Evolutionary conservation across 2,113 vertebrate species (phyloP).

Genomic region (Calidris pygmaea): DNA sequence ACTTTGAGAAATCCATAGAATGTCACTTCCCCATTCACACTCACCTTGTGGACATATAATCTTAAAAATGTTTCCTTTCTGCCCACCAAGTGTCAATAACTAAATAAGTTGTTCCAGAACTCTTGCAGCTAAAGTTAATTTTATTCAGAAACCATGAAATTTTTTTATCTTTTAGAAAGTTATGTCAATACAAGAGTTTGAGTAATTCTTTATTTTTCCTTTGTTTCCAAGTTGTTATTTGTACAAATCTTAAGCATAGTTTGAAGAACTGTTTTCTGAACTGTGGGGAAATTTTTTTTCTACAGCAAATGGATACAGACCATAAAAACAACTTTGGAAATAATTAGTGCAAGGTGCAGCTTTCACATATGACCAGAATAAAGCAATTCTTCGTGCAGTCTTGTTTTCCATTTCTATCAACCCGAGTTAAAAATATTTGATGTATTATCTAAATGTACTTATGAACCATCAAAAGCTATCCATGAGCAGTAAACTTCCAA

Average conservation of each 20-base stretch:
- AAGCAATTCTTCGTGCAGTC: background rate
- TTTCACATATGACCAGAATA: background rate
- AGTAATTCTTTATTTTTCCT: slow-evolving; percentile 45
- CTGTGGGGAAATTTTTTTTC: background rate
- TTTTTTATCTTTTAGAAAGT: slow-evolving; percentile 25
- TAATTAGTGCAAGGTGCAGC: background rate
- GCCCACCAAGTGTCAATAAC: background rate
- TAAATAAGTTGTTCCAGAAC: background rate
- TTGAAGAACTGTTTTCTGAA: slow-evolving; percentile 47
- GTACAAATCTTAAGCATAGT: slow-evolving; percentile 20
- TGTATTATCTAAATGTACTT: background rate
- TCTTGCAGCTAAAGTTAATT: background rate
- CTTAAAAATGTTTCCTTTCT: background rate
- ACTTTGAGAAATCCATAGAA: background rate
- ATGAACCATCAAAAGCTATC: background rate
- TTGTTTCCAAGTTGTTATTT: slow-evolving; percentile 54
- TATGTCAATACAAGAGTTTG: slow-evolving; percentile 19
- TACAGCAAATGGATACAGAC: background rate
- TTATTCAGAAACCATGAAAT: slow-evolving; percentile 5
- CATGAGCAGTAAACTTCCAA: background rate
- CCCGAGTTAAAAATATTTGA: background rate
- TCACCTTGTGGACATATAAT: background rate
- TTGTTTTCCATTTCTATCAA: background rate
- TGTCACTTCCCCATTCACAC: background rate
- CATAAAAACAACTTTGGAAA: background rate